A percentile compares a stretch with the other conserved stretches of the same genome.
Conservation (phyloP, 2,888 invertebrate species). For the Cyrtodaria siliqua region DNA sequence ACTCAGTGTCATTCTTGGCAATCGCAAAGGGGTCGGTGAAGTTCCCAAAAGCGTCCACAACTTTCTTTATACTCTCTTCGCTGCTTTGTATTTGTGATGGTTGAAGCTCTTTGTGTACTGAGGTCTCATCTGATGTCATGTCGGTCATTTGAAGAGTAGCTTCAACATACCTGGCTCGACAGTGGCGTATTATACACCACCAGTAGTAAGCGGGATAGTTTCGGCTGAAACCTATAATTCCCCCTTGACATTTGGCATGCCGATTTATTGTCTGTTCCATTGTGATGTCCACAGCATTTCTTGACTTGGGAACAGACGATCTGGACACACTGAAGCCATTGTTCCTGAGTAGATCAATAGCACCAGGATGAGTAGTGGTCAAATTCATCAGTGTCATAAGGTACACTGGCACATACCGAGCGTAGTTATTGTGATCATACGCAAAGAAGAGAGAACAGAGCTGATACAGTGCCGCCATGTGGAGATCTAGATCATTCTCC, state of each 20-base stretch:
- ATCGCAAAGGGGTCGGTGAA: constrained; percentile 46
- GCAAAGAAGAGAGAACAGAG: constrained; percentile 47
- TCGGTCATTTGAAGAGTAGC: constrained; percentile 18
- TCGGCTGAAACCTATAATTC: too few relatives aligned
- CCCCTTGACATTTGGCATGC: too few relatives aligned
- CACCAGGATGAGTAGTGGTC: constrained; percentile 41
- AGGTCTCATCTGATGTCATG: constrained; percentile 24
- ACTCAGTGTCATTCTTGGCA: constrained; percentile 21
- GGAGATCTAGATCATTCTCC: constrained; percentile 43
- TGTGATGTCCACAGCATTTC: constrained; percentile 56
- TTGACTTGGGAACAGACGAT: constrained; percentile 29
- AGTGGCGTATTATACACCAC: constrained; percentile 49
- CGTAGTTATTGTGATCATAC: constrained; percentile 41
- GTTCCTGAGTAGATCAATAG: constrained; percentile 19
- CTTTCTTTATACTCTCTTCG: constrained; percentile 30
- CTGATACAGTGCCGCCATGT: constrained; percentile 28
- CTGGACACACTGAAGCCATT: constrained; percentile 53
- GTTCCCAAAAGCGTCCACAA: constrained; percentile 14
- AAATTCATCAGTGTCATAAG: constrained; percentile 45
- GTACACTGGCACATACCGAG: constrained; percentile 46
- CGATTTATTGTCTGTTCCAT: too few relatives aligned
- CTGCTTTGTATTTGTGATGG: constrained; percentile 18
- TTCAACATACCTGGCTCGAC: too few relatives aligned
- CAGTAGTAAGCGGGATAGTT: too few relatives aligned
- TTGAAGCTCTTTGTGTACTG: constrained; percentile 34